A percentile compares a stretch with the other conserved stretches of the same genome.
phyloP scores from a whole-genome alignment of 2,888 invertebrate genomes.

The Stenoptilia bipunctidactyla region DNA sequence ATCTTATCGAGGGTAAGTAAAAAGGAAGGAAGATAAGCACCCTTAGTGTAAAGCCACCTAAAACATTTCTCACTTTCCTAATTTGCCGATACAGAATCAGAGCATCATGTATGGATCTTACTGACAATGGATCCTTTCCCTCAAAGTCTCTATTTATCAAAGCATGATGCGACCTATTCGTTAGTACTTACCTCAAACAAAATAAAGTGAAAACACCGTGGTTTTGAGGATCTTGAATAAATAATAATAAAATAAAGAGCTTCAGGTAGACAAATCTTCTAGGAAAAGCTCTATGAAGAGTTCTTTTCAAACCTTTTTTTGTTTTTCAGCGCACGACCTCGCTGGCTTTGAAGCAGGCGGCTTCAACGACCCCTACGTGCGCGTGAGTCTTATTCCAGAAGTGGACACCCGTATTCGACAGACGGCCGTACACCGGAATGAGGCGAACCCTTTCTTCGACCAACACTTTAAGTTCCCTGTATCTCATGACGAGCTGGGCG shows the following conservation, averaged over 20 bases:
- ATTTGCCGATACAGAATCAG: too few relatives aligned
- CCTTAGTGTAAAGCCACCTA: too few relatives aligned
- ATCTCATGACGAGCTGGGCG: constrained; percentile 86
- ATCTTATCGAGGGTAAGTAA: constrained; percentile 85
- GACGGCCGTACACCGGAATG: constrained; percentile 86
- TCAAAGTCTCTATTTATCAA: too few relatives aligned
- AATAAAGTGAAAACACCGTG: too few relatives aligned
- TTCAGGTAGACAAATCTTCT: too few relatives aligned
- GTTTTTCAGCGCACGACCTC: constrained; percentile 79
- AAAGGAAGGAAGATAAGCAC: too few relatives aligned
- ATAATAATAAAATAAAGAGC: background rate
- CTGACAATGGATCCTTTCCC: too few relatives aligned
- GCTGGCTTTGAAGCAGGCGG: constrained; percentile 88
- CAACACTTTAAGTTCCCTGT: constrained; percentile 94
- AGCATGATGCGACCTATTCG: too few relatives aligned
- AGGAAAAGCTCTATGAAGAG: background rate
- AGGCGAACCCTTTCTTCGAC: constrained; percentile 89
- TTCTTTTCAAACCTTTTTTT: background rate
- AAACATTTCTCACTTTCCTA: too few relatives aligned
- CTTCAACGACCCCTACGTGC: constrained; percentile 91
- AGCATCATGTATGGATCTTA: too few relatives aligned
- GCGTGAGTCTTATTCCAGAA: constrained; percentile 82
- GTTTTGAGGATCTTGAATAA: too few relatives aligned
- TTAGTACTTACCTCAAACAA: too few relatives aligned
- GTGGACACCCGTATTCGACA: constrained; percentile 89